Base-by-base conservation (phyloP, 2,797 vertebrate species). In the Silurus lanzhouensis region DNA sequence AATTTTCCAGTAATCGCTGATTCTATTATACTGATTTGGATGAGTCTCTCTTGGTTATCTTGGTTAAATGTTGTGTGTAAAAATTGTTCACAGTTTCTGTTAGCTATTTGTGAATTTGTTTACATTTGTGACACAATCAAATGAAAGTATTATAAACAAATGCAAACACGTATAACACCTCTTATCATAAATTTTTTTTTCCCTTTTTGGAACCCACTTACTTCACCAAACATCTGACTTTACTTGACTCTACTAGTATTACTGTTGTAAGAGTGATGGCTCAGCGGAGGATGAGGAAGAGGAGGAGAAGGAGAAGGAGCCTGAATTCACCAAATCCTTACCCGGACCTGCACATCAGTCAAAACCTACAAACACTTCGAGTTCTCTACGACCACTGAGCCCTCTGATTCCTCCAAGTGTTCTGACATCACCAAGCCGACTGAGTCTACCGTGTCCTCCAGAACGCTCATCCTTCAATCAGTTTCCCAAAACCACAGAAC, bases 251-350 rank as follows among this genome's bases (percentile, higher is more conserved):
- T 27, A n/a, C 44, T 90, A 99, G 98, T 99, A 99, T 91, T 98
- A 98, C 94, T 99, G 98, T 94, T 99, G 97, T 94, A 99, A 96
- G 95, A 96, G 94, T 92, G 97, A 97, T 90, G 97, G 96, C 89
- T 94, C 96, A 0, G 96, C 97, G 92, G 97, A 96, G 92, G 98
- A 95, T 72, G 96, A 97, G 91, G 96, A 97, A 92, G 93, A 90
- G 71, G 85, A 87, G 82, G 76, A 66, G 14, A 55, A 72, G 2
- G 95, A 95, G 84, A 94, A 96, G 88, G 95, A 97, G 90, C 96
- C 93, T 0, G 94, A 94, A 64, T 86, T 93, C 2, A 84, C 89
- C 77, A 88, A 79, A 77, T 55, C 86, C 48, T 83, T 85, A 19
- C 66, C 83, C 19, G 85, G 27, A 83, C 88, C 87, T 78, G 66